phyloP scores from a whole-genome alignment of 2,888 invertebrate genomes.

The Chaitophorus viminalis region DNA sequence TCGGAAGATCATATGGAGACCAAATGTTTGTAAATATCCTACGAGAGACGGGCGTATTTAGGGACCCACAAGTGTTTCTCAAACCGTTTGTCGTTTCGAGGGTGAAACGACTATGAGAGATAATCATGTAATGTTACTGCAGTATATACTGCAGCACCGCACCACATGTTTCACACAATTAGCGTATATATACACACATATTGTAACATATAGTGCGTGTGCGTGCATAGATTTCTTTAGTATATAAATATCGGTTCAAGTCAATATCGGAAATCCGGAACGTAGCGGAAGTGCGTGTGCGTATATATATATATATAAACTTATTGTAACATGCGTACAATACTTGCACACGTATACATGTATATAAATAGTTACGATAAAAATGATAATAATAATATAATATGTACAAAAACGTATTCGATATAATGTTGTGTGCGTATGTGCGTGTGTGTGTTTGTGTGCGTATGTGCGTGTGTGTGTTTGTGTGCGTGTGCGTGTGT shows the following conservation, averaged over 20 bases:
- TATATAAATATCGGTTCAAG: too few relatives aligned
- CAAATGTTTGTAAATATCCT: constrained; percentile 58
- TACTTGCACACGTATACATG: too few relatives aligned
- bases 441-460: background rate
- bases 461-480: background rate
- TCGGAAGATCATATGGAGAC: constrained; percentile 34
- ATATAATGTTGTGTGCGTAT: background rate
- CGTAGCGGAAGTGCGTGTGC: background rate
- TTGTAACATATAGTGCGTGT: too few relatives aligned
- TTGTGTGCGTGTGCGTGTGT: too few relatives aligned
- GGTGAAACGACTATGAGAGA: too few relatives aligned
- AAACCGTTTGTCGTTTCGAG: background rate
- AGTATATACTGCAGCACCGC: background rate
- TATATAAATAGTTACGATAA: too few relatives aligned
- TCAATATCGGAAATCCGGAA: background rate
- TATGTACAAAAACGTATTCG: background rate
- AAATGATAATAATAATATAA: too few relatives aligned
- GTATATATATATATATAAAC: background rate
- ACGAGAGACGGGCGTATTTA: background rate
- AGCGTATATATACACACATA: too few relatives aligned
- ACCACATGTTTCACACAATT: background rate
- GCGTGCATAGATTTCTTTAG: too few relatives aligned
- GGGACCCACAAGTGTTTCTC: background rate
- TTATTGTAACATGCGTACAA: too few relatives aligned
- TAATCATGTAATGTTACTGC: too few relatives aligned